Conservation (phyloP, 2,888 invertebrate species). For the Argynnis bischoffii region DNA sequence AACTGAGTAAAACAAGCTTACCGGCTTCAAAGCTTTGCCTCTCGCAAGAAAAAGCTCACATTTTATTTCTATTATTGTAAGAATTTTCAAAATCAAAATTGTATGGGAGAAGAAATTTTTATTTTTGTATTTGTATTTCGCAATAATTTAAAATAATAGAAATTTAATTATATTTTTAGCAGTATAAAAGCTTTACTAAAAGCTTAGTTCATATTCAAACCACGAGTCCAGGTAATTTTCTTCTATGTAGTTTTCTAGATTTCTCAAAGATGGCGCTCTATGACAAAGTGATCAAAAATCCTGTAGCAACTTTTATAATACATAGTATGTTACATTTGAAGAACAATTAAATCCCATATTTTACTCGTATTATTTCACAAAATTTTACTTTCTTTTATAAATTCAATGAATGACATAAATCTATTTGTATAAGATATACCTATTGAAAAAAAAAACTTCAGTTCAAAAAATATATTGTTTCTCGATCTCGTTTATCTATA, state of each 20-base stretch:
- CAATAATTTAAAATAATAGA: background rate
- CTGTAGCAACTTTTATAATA: background rate
- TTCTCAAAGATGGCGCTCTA: conserved; percentile 29
- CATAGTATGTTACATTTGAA: too few relatives aligned
- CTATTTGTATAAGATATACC: too few relatives aligned
- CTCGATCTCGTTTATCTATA: too few relatives aligned
- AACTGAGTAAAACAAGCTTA: conserved; percentile 27
- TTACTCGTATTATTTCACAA: background rate
- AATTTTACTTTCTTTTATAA: too few relatives aligned
- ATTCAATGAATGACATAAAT: too few relatives aligned
- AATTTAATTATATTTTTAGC: background rate
- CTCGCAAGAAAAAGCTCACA: conserved; percentile 4
- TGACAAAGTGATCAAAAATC: background rate
- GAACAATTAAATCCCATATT: background rate
- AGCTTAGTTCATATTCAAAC: conserved; percentile 11
- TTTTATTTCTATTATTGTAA: background rate
- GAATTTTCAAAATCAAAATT: background rate
- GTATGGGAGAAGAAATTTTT: background rate
- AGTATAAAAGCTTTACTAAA: conserved; percentile 3
- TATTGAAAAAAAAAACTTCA: too few relatives aligned
- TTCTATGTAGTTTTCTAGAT: background rate
- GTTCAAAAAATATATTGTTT: too few relatives aligned
- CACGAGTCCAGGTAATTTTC: background rate
- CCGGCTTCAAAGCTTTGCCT: conserved; percentile 14
- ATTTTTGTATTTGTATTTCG: too few relatives aligned